Base-by-base conservation (phyloP, 1,140 invertebrate species). In the Frieseomelitta varia region DNA sequence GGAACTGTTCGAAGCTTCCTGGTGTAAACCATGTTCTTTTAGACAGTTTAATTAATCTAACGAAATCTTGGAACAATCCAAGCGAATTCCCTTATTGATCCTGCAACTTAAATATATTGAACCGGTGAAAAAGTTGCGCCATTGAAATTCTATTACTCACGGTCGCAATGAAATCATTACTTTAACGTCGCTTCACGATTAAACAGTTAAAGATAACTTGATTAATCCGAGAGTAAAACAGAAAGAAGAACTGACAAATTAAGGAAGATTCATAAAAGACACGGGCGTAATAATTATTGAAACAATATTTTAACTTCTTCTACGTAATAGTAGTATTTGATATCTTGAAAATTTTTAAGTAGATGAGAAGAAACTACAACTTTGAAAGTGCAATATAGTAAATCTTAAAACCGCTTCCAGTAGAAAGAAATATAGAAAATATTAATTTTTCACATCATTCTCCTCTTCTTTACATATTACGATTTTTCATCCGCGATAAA, bases 21-120 rank as follows among this genome's bases (percentile, higher is more conserved):
- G 15, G 56, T 77, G 74, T 27, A 65, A 65, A 30, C 74, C 15
- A 10, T 77, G 58, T 77, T 65, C 58, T 63, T 63, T 58, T 47
- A 55, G 58, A 77, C 74, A 77, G 58, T 58, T 63, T 77, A 77
- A 77, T 77, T 63, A 77, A 82, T 82, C 53, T 47, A 67, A 67
- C 30, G 73, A 75, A 30, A 63, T 15, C n/a, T 79, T 58, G 21
- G 24, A 63, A 79, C 56, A 63, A 58, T 53, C 4, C 39, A 19
- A 47, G 55, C 11, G 12, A 1, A 67, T 34, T 10, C 14, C 17
- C 56, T 21, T 83, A 71, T 34, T n/a, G 39, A 72, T 39, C 27
- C 67, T 53, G 11, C 12, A 24, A 68, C 19, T 72, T 61, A 67
- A 53, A 47, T 34, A 11, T 14, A 51, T 63, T 27, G n/a, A 51